Evolutionary conservation across 2,797 vertebrate species (phyloP).

Genomic region (Babyrousa celebensis): DNA sequence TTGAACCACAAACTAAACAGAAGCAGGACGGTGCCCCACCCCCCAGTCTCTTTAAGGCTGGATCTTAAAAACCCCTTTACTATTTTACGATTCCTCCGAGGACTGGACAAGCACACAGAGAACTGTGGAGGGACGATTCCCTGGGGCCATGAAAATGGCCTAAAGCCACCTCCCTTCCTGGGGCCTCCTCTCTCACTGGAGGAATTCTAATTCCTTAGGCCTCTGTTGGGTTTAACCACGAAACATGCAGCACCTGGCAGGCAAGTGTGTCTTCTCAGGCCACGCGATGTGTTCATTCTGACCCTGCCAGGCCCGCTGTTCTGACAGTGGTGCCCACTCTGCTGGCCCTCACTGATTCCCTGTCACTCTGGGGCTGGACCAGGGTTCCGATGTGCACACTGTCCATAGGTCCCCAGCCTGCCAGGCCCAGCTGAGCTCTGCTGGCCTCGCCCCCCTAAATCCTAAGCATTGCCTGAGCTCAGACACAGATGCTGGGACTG

Average conservation of each 20-base stretch:
- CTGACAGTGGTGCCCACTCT: background rate
- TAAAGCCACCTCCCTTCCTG: background rate
- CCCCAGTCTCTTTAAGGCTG: too few species aligned
- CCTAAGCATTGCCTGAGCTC: background rate
- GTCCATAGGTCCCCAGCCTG: too few species aligned
- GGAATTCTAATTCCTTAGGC: background rate
- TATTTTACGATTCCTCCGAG: background rate
- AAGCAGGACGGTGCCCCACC: background rate
- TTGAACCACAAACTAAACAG: background rate
- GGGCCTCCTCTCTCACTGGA: background rate
- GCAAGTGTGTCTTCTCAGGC: background rate
- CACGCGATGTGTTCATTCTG: background rate
- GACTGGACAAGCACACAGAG: background rate
- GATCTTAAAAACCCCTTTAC: background rate
- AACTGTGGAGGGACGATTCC: background rate
- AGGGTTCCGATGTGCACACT: rapidly evolving
- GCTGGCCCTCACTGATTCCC: background rate
- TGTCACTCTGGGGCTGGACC: background rate
- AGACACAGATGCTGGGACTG: too few species aligned
- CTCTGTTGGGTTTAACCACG: background rate
- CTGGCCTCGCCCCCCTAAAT: too few species aligned
- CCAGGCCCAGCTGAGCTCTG: background rate
- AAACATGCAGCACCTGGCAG: background rate
- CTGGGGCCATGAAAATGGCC: background rate
- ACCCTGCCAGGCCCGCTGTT: rapidly evolving